Percentiles rank a stretch among this genome's conserved stretches.
Evolutionary conservation across 2,888 invertebrate species (phyloP).

Genomic region (Pogonocherus hispidulus): DNA sequence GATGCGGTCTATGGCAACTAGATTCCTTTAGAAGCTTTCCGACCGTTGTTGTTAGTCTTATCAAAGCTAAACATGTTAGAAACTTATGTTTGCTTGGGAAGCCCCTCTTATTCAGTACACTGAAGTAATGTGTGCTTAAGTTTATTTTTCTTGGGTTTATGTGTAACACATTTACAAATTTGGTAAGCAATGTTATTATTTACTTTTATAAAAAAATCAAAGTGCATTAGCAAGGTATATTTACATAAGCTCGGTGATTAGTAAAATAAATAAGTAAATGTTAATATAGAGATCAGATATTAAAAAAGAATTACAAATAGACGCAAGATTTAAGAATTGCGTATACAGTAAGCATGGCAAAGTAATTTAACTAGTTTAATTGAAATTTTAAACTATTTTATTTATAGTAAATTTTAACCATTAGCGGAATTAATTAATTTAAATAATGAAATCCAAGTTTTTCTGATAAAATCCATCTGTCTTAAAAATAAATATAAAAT

Average conservation of each 20-base stretch:
- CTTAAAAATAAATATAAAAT: too few species aligned
- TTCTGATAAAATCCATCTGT: too few species aligned
- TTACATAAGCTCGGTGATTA: not conserved
- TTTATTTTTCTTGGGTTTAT: constrained; percentile 16
- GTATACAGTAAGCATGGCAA: too few species aligned
- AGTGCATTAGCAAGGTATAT: not conserved
- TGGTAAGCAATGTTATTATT: constrained; percentile 12
- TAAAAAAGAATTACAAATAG: too few species aligned
- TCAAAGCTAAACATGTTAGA: constrained; percentile 36
- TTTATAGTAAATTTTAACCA: too few species aligned
- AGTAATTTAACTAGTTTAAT: too few species aligned
- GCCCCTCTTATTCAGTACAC: constrained; percentile 6
- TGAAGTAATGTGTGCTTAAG: constrained; percentile 12
- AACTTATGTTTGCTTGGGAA: constrained; percentile 20
- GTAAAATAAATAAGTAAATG: not conserved
- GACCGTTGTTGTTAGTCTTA: constrained; percentile 29
- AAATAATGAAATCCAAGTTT: too few species aligned
- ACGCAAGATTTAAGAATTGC: too few species aligned
- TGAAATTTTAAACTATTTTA: too few species aligned
- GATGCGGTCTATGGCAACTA: constrained; percentile 7
- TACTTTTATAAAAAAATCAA: constrained; percentile 6
- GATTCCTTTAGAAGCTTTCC: constrained; percentile 26
- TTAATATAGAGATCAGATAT: not conserved
- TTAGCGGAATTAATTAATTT: too few species aligned
- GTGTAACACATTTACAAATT: constrained; percentile 22